These are phyloP conservation scores for Varecia variegata DNA, from an alignment of 2,797 vertebrate genomes.

Conservation along the genomic window DNA sequence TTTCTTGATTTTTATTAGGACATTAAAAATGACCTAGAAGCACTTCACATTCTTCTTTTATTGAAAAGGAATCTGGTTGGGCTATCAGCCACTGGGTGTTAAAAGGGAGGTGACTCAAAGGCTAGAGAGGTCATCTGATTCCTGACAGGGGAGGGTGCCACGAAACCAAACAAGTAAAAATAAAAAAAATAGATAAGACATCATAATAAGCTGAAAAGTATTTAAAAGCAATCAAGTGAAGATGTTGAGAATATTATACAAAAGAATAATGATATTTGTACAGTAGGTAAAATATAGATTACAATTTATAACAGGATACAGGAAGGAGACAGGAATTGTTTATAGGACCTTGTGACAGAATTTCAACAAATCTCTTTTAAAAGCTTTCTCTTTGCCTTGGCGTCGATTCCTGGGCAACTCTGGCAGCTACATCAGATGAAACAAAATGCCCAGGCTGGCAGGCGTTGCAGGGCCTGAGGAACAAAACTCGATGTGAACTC, in stretches of 20 bases:
- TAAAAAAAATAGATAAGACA: slow-evolving; percentile 69
- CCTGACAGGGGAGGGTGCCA: slow-evolving; percentile 62
- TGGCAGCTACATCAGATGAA: slow-evolving; percentile 72
- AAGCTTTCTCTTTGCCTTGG: slow-evolving; percentile 83
- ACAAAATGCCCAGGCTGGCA: slow-evolving; percentile 75
- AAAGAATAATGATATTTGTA: slow-evolving; percentile 82
- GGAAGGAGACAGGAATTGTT: slow-evolving; percentile 85
- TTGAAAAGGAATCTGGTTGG: neutral
- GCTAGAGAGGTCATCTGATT: slow-evolving; percentile 23
- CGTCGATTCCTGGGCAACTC: slow-evolving; percentile 75
- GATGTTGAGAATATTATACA: slow-evolving; percentile 68
- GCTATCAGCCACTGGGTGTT: slow-evolving; percentile 23
- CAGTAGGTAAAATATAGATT: slow-evolving; percentile 81
- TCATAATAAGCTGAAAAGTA: slow-evolving; percentile 72
- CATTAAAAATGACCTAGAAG: neutral
- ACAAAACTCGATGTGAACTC: slow-evolving; percentile 75
- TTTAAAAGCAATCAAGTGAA: slow-evolving; percentile 82
- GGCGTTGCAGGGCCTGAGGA: slow-evolving; percentile 64
- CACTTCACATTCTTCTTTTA: slow-evolving; percentile 21
- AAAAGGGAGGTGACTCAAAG: slow-evolving; percentile 48
- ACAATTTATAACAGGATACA: slow-evolving; percentile 86
- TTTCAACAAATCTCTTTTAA: slow-evolving; percentile 82
- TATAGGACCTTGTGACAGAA: slow-evolving; percentile 77
- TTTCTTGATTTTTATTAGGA: slow-evolving; percentile 32
- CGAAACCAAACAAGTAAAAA: slow-evolving; percentile 60